Evolutionary conservation across 2,888 invertebrate species (phyloP), one percentile per base, ranked within the genome.

Genomic region (Dromius quadrimaculatus): DNA sequence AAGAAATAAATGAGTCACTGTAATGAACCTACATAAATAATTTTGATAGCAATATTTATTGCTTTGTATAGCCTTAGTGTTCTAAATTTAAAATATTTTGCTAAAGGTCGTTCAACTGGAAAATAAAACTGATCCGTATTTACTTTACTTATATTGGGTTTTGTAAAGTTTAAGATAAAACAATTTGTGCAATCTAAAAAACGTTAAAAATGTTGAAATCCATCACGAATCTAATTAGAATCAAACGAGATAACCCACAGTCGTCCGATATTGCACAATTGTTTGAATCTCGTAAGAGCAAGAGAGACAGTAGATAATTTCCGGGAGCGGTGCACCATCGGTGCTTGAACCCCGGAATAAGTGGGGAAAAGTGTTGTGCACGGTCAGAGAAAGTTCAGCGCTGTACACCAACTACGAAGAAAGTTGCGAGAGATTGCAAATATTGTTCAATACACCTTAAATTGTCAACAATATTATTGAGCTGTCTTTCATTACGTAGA

Each of bases 311-410:
- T 9, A 20, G 11, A 34, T 34, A 34, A 59, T 41, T 63, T 63
- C 63, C 63, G 63, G 63, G 63, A 63, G 41, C 63, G 63, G 63
- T 63, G 63, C 43, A 41, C 63, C 23, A 63, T 43, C 63, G 63
- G 63, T 63, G 63, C 43, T 63, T 63, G 63, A 63, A 63, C 63
- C 63, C 63, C 20, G 63, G 13, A 23, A 32, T 34, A 6, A 15
- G 57, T 8, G 57, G 23, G 47, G 47, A 23, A 41, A 41, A 41
- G 47, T 20, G 47, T 47, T 22, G 20, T 19, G 20, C 59, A 38
- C 59, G 38, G 36, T 61, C 61, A 36, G 61, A 41, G 61, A 61
- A 61, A 61, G 61, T 41, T 8, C 38, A 23, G 2, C 22, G n/a
- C 11, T 23, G 2, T 11, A 2, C 23, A 6, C 3, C 5, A 50